Conservation (phyloP, 2,113 vertebrate genomes). For the Numida meleagris region DNA sequence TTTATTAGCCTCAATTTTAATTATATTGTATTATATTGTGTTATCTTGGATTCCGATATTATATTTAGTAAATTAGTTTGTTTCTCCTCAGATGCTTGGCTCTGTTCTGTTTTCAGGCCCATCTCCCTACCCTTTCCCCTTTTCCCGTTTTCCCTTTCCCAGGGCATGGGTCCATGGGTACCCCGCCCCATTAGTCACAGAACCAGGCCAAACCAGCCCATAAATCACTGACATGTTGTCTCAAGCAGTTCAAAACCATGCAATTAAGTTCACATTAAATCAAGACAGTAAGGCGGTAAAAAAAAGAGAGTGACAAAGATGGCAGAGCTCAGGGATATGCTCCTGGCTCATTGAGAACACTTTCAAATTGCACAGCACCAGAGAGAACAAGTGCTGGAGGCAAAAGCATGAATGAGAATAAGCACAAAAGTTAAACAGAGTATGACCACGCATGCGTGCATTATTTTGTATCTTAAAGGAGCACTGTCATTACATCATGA, state of each 20-base stretch:
- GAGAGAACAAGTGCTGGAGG: neutral
- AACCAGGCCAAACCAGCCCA: too few species aligned
- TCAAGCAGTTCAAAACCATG: constrained; percentile 45
- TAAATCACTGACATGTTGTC: too few species aligned
- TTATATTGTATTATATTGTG: too few species aligned
- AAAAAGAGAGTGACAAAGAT: neutral
- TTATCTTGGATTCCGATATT: too few species aligned
- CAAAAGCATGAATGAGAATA: constrained; percentile 19
- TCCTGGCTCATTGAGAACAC: neutral
- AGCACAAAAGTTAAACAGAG: constrained; percentile 4
- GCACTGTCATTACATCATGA: constrained; percentile 28
- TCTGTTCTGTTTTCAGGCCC: too few species aligned
- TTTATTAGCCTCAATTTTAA: too few species aligned
- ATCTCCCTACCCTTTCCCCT: too few species aligned
- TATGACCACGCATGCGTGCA: neutral
- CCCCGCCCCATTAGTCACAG: too few species aligned
- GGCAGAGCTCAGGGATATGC: neutral
- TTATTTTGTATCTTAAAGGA: constrained; percentile 51
- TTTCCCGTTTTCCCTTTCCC: too few species aligned
- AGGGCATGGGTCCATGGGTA: too few species aligned
- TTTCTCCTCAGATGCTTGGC: too few species aligned
- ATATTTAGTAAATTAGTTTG: too few species aligned
- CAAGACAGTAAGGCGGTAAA: neutral
- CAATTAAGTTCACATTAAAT: constrained; percentile 41
- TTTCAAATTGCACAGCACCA: constrained; percentile 1